Percentiles rank a stretch among this genome's conserved stretches.
phyloP scores from a whole-genome alignment of 2,888 invertebrate genomes.

The Chrysodeixis includens region DNA sequence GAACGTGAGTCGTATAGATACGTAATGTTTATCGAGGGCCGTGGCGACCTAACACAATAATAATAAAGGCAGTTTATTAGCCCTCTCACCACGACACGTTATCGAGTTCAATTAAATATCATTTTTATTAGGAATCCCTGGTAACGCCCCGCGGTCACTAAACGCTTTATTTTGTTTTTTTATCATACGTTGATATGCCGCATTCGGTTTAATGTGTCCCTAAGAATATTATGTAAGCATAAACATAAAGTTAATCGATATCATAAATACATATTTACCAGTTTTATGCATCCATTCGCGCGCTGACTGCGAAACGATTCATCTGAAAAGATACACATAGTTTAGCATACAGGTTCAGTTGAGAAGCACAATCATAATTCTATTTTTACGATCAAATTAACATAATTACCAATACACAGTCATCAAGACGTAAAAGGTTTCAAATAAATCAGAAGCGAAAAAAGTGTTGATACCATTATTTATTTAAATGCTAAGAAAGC shows the following conservation, averaged over 20 bases:
- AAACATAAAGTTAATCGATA: constrained; percentile 40
- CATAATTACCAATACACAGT: constrained; percentile 67
- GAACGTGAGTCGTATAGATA: constrained; percentile 64
- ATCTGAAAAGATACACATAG: constrained; percentile 72
- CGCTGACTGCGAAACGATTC: constrained; percentile 68
- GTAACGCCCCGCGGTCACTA: constrained; percentile 80
- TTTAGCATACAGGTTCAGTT: constrained; percentile 54
- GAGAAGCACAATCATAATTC: constrained; percentile 54
- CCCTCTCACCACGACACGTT: constrained; percentile 82
- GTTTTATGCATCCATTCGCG: constrained; percentile 71
- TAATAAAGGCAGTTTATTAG: constrained; percentile 88
- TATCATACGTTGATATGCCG: constrained; percentile 69
- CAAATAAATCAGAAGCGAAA: constrained; percentile 78
- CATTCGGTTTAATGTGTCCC: constrained; percentile 65
- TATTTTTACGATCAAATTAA: constrained; percentile 70
- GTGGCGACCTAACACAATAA: constrained; percentile 81
- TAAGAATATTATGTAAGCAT: constrained; percentile 62
- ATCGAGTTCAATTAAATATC: constrained; percentile 88
- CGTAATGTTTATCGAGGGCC: constrained; percentile 76
- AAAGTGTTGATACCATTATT: constrained; percentile 85
- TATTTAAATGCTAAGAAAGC: constrained; percentile 84
- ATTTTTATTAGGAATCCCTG: constrained; percentile 86
- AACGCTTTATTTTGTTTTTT: constrained; percentile 71
- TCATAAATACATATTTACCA: constrained; percentile 64
- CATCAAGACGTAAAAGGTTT: constrained; percentile 72